Evolutionary conservation across 1,140 invertebrate species (phyloP), one percentile per base, ranked within the genome.

Genomic region (Eumeta japonica): DNA sequence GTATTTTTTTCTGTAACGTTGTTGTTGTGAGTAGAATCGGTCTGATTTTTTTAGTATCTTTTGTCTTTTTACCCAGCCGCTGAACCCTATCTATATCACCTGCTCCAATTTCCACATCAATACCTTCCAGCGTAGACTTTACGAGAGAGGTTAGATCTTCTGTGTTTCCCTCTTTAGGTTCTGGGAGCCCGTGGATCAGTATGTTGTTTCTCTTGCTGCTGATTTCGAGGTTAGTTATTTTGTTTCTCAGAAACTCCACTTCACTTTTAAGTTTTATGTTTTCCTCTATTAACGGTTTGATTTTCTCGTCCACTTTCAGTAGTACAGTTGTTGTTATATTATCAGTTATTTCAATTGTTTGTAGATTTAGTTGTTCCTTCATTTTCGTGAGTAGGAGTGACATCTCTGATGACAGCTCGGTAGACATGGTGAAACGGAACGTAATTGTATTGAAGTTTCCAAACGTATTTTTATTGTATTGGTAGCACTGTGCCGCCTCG

Each of bases 131-230:
- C 1, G 27, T 37, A 13, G 28, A 32, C n/a, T 16, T 16, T 37
- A 37, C 28, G 3, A 32, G n/a, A 3, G n/a, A 2, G 10, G 17
- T 37, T 9, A 42, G 18, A 10, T 42, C 29, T 3, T 42, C 34
- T 17, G 9, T 13, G 16, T 36, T 29, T 27, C 37, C 28, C 3
- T 41, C 33, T 1, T 39, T 36, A 12, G 10, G 2, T 28, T 47
- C 45, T 12, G 28, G 28, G 9, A 47, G n/a, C 7, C 45, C 41
- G 14, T 47, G 45, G 5, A 47, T 37, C 15, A 47, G n/a, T 28
- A 45, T 10, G n/a, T 45, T 45, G 12, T 41, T 45, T n/a, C 35
- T 16, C 11, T 35, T 45, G 1, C 3, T 10, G 10, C 27, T 41
- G 16, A 11, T 3, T n/a, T 37, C 43, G 3, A 45, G 24, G 12